Evolutionary conservation across 2,113 vertebrate genomes (phyloP).

Genomic region (Siniperca knerii): DNA sequence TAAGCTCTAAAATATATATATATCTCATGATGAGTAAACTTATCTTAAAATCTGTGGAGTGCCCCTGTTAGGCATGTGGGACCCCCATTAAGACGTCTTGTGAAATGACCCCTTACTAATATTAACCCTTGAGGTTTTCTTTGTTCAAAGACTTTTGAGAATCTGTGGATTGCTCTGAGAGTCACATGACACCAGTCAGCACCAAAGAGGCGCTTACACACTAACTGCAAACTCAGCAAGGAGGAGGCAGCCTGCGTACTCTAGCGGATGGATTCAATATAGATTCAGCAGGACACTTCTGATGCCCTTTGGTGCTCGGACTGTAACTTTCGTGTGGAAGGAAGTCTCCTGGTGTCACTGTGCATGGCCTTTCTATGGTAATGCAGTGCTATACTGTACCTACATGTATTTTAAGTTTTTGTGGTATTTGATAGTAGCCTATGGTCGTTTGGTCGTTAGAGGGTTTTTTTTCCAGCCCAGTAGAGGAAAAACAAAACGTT

Average conservation of each 20-base stretch:
- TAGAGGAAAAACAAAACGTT: background rate
- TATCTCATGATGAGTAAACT: background rate
- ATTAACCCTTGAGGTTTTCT: background rate
- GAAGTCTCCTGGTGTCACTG: background rate
- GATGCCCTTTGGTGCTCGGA: background rate
- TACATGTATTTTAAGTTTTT: background rate
- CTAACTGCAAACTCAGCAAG: conserved; percentile 45
- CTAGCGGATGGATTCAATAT: conserved; percentile 30
- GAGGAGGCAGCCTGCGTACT: conserved; percentile 30
- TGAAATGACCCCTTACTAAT: background rate
- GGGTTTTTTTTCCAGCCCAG: background rate
- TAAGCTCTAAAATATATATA: no score
- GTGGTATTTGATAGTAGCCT: no score
- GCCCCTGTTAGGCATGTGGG: background rate
- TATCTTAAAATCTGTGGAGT: no score
- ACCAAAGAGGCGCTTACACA: conserved; percentile 19
- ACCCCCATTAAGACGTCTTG: background rate
- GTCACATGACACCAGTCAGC: conserved; percentile 71
- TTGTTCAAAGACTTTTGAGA: conserved; percentile 19
- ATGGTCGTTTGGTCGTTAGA: background rate
- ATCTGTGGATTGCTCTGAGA: conserved; percentile 13
- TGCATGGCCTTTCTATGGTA: background rate
- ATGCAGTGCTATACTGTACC: fast-evolving
- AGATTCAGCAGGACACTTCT: background rate
- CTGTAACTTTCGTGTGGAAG: background rate